Percentiles rank a stretch among this genome's conserved stretches.
phyloP scores from a whole-genome alignment of 1,140 invertebrate species.

The Scaptomyza pallida region DNA sequence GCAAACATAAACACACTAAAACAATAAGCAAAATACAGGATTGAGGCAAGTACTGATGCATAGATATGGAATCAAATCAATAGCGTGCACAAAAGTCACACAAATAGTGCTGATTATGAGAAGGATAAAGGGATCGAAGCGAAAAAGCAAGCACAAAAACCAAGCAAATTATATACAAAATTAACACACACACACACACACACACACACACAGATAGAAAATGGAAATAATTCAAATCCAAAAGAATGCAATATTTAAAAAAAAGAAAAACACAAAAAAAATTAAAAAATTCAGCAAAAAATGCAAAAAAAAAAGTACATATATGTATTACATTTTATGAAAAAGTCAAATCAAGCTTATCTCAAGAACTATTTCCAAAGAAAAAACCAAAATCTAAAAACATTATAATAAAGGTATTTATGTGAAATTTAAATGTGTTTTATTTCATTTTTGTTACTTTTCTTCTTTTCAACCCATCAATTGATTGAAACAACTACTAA shows the following conservation, averaged over 20 bases:
- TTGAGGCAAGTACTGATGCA: not conserved
- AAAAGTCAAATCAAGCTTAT: slow-evolving; percentile 78
- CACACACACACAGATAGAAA: slow-evolving; percentile 18
- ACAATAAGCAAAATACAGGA: slow-evolving; percentile 27
- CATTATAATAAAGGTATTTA: slow-evolving; percentile 83
- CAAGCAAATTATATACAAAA: slow-evolving; percentile 22
- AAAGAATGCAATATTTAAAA: slow-evolving; percentile 36
- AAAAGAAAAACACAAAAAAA: slow-evolving; percentile 28
- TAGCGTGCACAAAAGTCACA: slow-evolving; percentile 17
- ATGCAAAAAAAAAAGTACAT: slow-evolving; percentile 31
- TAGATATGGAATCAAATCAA: slow-evolving; percentile 23
- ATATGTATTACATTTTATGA: slow-evolving; percentile 80
- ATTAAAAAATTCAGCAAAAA: slow-evolving; percentile 20
- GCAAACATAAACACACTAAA: slow-evolving; percentile 14
- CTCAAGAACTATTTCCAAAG: slow-evolving; percentile 79
- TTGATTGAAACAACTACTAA: not conserved
- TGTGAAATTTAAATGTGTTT: slow-evolving; percentile 51
- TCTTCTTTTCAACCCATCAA: too few relatives aligned
- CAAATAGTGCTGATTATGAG: slow-evolving; percentile 19
- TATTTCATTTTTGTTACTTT: slow-evolving; percentile 10
- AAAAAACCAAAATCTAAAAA: slow-evolving; percentile 67
- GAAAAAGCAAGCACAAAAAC: slow-evolving; percentile 40
- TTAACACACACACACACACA: slow-evolving; percentile 32
- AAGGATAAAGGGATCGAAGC: slow-evolving; percentile 8
- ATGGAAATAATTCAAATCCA: slow-evolving; percentile 14